A percentile compares a stretch with the other conserved stretches of the same genome.
phyloP scores from a whole-genome alignment of 1,140 invertebrate species.

The Drosophila bipectinata region DNA sequence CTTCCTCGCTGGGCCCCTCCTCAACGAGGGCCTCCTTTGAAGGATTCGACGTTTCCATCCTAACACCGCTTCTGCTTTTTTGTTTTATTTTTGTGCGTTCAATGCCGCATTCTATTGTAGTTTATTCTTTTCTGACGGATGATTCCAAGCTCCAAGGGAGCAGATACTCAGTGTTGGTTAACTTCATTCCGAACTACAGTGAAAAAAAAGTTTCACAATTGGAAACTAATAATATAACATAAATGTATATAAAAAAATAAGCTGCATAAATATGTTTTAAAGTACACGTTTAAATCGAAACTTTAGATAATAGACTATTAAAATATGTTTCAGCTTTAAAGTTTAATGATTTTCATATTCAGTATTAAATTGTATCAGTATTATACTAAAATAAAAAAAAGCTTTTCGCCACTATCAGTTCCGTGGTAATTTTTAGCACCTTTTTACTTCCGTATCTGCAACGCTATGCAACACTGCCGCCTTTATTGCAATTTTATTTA shows the following conservation, averaged over 20 bases:
- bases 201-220: no score
- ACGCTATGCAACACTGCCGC: conserved; percentile 17
- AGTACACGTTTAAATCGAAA: no score
- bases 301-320: no score
- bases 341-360: background rate
- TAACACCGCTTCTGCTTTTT: background rate
- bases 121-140: conserved; percentile 7
- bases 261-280: no score
- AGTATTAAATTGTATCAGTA: background rate
- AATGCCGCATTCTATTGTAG: conserved; percentile 9
- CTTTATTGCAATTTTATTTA: conserved; percentile 61
- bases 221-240: no score
- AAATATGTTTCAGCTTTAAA: no score
- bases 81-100: conserved; percentile 15
- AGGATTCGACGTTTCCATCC: conserved; percentile 19
- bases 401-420: background rate
- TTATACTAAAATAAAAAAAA: background rate
- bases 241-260: no score
- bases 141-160: conserved; percentile 19
- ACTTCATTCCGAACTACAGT: background rate
- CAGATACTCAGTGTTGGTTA: conserved; percentile 16
- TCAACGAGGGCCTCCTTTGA: conserved; percentile 3
- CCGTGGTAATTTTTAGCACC: conserved; percentile 24
- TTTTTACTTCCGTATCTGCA: conserved; percentile 53
- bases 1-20: background rate